Evolutionary conservation across 1,140 invertebrate genomes (phyloP).

Genomic region (Magallana angulata): DNA sequence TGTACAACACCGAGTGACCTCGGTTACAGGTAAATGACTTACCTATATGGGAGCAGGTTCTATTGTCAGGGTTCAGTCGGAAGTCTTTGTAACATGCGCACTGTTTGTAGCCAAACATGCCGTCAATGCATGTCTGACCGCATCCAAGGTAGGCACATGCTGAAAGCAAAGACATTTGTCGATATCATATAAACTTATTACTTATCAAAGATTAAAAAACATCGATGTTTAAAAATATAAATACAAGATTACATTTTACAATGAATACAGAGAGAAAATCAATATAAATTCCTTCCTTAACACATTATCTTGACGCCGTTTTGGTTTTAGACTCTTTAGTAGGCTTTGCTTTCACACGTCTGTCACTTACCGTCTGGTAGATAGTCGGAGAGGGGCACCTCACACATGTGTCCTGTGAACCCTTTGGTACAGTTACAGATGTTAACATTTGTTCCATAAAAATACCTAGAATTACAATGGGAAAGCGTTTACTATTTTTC

Average conservation of each 20-base stretch:
- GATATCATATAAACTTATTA: no score
- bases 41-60: conserved; percentile 53
- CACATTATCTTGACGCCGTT: no score
- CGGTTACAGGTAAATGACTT: background rate
- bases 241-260: background rate
- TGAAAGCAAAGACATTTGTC: background rate
- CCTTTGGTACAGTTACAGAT: conserved; percentile 38
- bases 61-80: conserved; percentile 44
- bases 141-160: conserved; percentile 44
- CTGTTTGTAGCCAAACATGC: background rate
- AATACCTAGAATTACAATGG: conserved; percentile 15
- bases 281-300: no score
- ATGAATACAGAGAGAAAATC: background rate
- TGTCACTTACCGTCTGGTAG: conserved; percentile 9
- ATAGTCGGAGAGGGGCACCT: background rate
- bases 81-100: conserved; percentile 48
- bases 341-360: background rate
- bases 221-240: no score
- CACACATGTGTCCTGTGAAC: conserved; percentile 3
- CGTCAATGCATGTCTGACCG: conserved; percentile 45
- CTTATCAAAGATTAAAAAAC: no score
- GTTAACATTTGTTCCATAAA: conserved; percentile 29
- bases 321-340: background rate
- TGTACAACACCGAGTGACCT: background rate
- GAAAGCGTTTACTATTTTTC: no score